phyloP scores from a whole-genome alignment of 2,888 invertebrate genomes.

The Patella depressa region DNA sequence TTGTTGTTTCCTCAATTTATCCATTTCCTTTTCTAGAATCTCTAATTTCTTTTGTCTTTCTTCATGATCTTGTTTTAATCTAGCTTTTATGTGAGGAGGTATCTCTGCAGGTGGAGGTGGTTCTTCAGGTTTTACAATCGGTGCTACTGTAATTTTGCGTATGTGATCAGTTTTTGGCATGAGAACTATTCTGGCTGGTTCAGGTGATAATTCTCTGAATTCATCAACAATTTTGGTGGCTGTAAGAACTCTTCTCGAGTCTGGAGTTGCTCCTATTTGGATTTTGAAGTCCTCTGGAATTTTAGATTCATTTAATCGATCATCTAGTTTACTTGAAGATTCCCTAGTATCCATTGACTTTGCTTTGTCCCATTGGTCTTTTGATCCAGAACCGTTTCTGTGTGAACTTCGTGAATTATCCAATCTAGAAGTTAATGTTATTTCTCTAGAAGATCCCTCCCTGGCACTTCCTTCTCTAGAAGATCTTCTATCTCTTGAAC shows the following conservation, averaged over 20 bases:
- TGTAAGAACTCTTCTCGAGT: background rate
- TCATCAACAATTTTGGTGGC: background rate
- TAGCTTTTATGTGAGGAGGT: background rate
- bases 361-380: background rate
- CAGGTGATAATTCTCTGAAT: background rate
- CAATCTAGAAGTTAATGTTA: background rate
- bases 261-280: background rate
- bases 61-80: constrained; percentile 37
- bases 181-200: background rate
- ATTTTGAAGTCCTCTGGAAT: background rate
- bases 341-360: background rate
- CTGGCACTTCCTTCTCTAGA: background rate
- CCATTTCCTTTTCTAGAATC: constrained; percentile 54
- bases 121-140: background rate
- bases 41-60: constrained; percentile 44
- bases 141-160: background rate
- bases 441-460: background rate
- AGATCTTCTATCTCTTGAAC: background rate
- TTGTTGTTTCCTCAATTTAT: constrained; percentile 58
- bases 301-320: background rate
- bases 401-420: background rate
- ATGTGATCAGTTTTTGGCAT: constrained; percentile 9
- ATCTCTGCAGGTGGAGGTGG: background rate
- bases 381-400: background rate
- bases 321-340: background rate